phyloP scores from a whole-genome alignment of 2,888 invertebrate species.

The Drosophila prolongata region DNA sequence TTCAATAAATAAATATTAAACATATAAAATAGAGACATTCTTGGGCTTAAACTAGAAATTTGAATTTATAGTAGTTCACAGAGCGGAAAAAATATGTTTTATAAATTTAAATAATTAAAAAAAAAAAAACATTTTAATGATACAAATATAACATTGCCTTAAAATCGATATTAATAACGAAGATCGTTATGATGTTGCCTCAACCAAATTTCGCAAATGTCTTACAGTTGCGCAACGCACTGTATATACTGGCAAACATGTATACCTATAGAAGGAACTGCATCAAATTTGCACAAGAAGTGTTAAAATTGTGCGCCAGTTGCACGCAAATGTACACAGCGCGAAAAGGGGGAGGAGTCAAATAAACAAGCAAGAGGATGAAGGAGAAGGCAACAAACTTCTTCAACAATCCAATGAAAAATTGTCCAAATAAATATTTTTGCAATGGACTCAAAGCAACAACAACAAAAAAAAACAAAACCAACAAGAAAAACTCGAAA shows the following conservation, averaged over 20 bases:
- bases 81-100: too few relatives aligned
- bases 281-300: constrained; percentile 77
- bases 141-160: too few relatives aligned
- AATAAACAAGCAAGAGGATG: constrained; percentile 9
- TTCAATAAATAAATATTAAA: too few relatives aligned
- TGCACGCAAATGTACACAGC: constrained; percentile 63
- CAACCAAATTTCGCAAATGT: too few relatives aligned
- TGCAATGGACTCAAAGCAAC: constrained; percentile 28
- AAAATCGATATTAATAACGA: too few relatives aligned
- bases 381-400: constrained; percentile 23
- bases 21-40: too few relatives aligned
- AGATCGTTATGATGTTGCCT: too few relatives aligned
- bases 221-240: neutral
- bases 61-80: too few relatives aligned
- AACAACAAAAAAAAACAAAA: neutral
- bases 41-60: too few relatives aligned
- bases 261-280: constrained; percentile 41
- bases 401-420: constrained; percentile 60
- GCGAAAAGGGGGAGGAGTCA: constrained; percentile 7
- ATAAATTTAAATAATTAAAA: too few relatives aligned
- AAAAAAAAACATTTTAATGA: too few relatives aligned
- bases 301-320: constrained; percentile 71
- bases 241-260: neutral
- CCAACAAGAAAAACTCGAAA: constrained; percentile 7
- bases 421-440: constrained; percentile 71